phyloP scores from a whole-genome alignment of 2,113 vertebrate genomes.

The Canis aureus region DNA sequence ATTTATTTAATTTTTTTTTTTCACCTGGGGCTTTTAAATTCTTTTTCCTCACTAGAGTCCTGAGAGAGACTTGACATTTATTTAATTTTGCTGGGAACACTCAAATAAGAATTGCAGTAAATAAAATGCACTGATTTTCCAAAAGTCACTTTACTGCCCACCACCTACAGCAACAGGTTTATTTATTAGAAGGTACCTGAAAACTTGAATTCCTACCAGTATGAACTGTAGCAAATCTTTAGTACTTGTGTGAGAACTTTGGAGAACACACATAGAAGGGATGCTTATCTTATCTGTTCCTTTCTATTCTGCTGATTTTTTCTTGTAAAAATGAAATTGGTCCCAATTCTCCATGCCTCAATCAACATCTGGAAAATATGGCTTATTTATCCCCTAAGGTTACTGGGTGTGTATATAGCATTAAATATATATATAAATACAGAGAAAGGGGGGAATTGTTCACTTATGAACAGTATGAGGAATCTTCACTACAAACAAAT shows the following conservation, averaged over 20 bases:
- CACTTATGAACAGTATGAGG: background rate
- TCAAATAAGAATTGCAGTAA: conserved; percentile 48
- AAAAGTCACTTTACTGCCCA: conserved; percentile 54
- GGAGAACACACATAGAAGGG: background rate
- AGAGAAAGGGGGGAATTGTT: background rate
- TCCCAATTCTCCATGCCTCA: background rate
- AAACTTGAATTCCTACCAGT: conserved; percentile 53
- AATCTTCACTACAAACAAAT: background rate
- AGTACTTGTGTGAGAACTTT: background rate
- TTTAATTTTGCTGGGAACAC: background rate
- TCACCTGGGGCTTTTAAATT: background rate
- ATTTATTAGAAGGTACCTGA: conserved; percentile 50
- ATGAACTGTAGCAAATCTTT: conserved; percentile 51
- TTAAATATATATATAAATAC: background rate
- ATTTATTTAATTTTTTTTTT: too few species aligned
- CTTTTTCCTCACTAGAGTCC: background rate
- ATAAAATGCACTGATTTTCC: conserved; percentile 41
- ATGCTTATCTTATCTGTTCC: conserved; percentile 20
- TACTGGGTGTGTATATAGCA: background rate
- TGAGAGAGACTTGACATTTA: conserved; percentile 58
- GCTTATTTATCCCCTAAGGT: background rate
- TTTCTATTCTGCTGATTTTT: conserved; percentile 40
- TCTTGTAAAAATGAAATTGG: background rate
- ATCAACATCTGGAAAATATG: conserved; percentile 37
- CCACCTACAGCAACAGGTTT: conserved; percentile 4